Evolutionary conservation across 2,888 invertebrate species (phyloP), one percentile per base, ranked within the genome.

Genomic region (Embidobia sp.): DNA sequence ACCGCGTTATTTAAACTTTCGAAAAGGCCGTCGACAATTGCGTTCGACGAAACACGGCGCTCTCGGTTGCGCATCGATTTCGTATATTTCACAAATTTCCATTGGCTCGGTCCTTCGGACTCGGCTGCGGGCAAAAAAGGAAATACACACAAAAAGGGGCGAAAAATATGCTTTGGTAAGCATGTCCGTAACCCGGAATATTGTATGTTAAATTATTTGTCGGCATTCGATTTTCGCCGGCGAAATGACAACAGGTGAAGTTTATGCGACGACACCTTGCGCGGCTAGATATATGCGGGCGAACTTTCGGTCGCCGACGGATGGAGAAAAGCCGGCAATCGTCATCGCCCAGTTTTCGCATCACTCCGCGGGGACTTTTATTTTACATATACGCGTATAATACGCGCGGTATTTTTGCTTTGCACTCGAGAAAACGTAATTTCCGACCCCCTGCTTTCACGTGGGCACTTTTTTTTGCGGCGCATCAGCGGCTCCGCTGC

Each of bases 311-410:
- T n/a, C n/a, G n/a, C n/a, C n/a, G n/a, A n/a, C n/a, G n/a, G n/a
- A n/a, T n/a, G 75, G 83, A 5, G 37, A 15, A 80, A 84, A 83
- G 83, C 82, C 80, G 80, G 81, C 79, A 84, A 85, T 86, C 84
- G 83, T 83, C 77, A 22, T 40, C 40, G 5, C 19, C 48, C 33
- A 31, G 51, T 44, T 59, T 76, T 63, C 61, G 48, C 33, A 53
- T 57, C 31, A 57, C 67, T 44, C 63, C 63, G 44, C 27, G 64
- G 79, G 77, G 78, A 77, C 18, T 73, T 73, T 73, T 57, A 57
- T 57, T 49, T 73, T 57, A 27, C 44, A 53, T 48, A 3, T 22
- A 22, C 6, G 40, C 48, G 55, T 48, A 57, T 64, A 70, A 76
- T 78, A 75, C 70, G 46, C 59, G 61, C 40, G 61, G 37, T 53